Evolutionary conservation across 2,797 vertebrate genomes (phyloP), one percentile per base, ranked within the genome.

Genomic region (Myoxocephalus aenaeus): DNA sequence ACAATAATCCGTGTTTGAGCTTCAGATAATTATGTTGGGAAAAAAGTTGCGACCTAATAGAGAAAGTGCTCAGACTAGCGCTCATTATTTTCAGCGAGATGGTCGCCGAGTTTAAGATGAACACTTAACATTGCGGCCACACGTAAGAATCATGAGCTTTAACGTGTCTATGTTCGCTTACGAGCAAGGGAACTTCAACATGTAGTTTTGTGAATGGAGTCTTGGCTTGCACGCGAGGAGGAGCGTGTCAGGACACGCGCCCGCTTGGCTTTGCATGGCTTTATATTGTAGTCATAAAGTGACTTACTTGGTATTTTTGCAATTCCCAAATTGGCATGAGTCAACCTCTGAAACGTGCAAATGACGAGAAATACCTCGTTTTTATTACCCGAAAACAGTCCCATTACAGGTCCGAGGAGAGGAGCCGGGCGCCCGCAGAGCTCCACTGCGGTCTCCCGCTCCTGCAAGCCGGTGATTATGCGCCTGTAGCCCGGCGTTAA

Each of bases 401-500:
- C 50, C 73, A 73, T 88, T 81, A 81, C 66, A 77, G 81, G 58
- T 58, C 76, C 13, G 79, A 73, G 25, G 68, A 75, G 66, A 72
- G 75, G 66, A 80, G 77, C 80, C 44, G 57, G 63, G 7, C 65
- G 79, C 76, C 32, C 82, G 34, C 81, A 73, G 71, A 84, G 79
- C 86, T 65, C 73, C 57, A 1, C 83, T 65, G 87, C 36, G 84
- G 89, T 85, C 40, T 13, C 38, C 63, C 36, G 50, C 65, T 40
- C 65, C 83, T 68, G 66, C 29, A 84, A 74, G 79, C 27, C 20
- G 67, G 83, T 87, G 79, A 87, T 90, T 86, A 92, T 87, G 91
- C 67, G 87, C 88, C 87, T 79, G 61, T 79, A 81, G 27, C 80
- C 81, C 77, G 53, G 61, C 76, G 73, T 72, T 59, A 69, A 79